phyloP scores from a whole-genome alignment of 2,888 invertebrate species.

The Dermolepida albohirtum region DNA sequence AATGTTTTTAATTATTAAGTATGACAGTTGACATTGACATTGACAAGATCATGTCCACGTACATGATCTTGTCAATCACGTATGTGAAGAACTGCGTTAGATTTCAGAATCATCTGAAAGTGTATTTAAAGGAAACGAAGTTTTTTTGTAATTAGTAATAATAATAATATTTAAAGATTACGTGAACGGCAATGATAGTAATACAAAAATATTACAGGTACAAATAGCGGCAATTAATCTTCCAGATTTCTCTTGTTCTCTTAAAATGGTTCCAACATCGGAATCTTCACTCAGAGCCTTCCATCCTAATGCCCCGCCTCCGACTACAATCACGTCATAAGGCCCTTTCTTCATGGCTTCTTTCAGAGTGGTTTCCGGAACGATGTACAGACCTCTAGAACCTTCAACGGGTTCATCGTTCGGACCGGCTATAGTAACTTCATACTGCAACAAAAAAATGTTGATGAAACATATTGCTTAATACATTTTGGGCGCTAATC shows the following conservation, averaged over 20 bases:
- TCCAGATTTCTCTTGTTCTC: slow-evolving; percentile 49
- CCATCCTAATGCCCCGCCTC: slow-evolving; percentile 49
- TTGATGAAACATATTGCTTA: background rate
- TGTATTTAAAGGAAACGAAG: background rate
- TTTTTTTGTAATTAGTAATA: background rate
- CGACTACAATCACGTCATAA: slow-evolving; percentile 49
- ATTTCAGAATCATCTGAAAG: too few species aligned
- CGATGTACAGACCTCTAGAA: slow-evolving; percentile 47
- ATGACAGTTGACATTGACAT: too few species aligned
- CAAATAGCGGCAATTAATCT: slow-evolving; percentile 50
- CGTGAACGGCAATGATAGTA: background rate
- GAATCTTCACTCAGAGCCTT: slow-evolving; percentile 46
- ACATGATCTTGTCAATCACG: too few species aligned
- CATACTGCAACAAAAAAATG: slow-evolving; percentile 25
- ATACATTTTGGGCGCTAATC: too few species aligned
- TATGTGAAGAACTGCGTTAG: too few species aligned
- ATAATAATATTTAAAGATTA: background rate
- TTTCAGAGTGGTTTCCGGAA: slow-evolving; percentile 48
- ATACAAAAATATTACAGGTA: slow-evolving; percentile 44
- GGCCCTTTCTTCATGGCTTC: slow-evolving; percentile 50
- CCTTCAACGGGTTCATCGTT: slow-evolving; percentile 47
- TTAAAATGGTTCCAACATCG: slow-evolving; percentile 48
- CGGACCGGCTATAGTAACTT: slow-evolving; percentile 47
- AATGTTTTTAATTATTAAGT: too few species aligned
- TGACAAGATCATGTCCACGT: too few species aligned